Evolutionary conservation across 1,140 invertebrate genomes (phyloP).

Genomic region (Polypedilum pembai): DNA sequence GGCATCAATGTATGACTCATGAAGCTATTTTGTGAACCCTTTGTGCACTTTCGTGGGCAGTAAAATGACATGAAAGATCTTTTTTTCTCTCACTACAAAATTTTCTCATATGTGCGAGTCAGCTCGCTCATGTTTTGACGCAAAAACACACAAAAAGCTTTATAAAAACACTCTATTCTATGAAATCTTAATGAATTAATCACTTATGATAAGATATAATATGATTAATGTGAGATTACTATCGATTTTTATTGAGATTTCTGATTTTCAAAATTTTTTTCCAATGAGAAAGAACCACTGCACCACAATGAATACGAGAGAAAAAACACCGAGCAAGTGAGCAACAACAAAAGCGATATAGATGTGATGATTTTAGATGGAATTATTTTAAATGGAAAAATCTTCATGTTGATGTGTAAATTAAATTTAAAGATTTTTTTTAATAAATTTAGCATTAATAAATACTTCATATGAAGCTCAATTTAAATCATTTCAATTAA

Average conservation of each 20-base stretch:
- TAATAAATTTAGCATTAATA: too few species aligned
- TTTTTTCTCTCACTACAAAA: neutral
- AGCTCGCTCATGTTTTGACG: neutral
- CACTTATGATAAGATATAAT: conserved; percentile 19
- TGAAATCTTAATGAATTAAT: neutral
- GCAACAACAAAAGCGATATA: neutral
- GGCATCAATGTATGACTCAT: too few species aligned
- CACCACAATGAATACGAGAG: conserved; percentile 10
- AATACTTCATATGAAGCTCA: too few species aligned
- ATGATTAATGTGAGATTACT: conserved; percentile 8
- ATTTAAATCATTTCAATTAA: too few species aligned
- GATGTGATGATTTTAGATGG: neutral
- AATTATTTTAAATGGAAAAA: neutral
- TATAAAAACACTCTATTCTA: neutral
- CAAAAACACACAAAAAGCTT: neutral
- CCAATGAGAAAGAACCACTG: conserved; percentile 2
- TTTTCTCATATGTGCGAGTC: neutral
- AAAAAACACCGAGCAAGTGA: conserved; percentile 11
- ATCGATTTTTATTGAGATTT: conserved; percentile 19
- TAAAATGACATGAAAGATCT: neutral
- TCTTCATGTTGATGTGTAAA: too few species aligned
- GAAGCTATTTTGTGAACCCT: too few species aligned
- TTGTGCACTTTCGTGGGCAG: neutral
- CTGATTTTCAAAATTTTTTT: neutral
- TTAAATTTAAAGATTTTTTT: too few species aligned